phyloP scores from a whole-genome alignment of 64 coral and sea anemone species.

The Pocillopora damicornis region DNA sequence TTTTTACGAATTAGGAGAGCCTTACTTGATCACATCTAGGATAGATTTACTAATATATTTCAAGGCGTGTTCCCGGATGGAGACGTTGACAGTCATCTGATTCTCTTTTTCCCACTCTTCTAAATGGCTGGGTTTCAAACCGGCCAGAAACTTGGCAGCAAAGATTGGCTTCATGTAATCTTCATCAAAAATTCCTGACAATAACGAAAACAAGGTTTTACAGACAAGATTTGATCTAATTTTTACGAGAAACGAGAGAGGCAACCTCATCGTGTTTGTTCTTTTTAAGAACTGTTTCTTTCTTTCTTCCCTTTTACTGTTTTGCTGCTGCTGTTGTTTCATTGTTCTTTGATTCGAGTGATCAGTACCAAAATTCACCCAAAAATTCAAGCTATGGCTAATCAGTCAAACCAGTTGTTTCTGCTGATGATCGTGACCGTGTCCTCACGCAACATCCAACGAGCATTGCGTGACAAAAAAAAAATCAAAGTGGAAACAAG shows the following conservation, averaged over 20 bases:
- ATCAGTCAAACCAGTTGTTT: too few relatives aligned
- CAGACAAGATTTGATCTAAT: not conserved
- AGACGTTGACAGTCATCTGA: slow-evolving; percentile 44
- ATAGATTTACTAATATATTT: slow-evolving; percentile 40
- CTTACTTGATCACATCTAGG: slow-evolving; percentile 31
- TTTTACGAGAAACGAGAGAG: not conserved
- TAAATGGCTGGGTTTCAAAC: slow-evolving; percentile 10
- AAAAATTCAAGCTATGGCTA: too few relatives aligned
- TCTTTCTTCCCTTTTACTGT: not conserved
- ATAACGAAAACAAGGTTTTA: not conserved
- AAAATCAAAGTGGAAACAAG: too few relatives aligned
- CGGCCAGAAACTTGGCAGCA: not conserved
- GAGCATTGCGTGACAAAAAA: too few relatives aligned
- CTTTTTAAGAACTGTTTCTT: not conserved
- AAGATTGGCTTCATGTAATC: slow-evolving; percentile 21
- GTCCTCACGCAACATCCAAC: too few relatives aligned
- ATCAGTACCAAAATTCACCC: too few relatives aligned
- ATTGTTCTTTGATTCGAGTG: too few relatives aligned
- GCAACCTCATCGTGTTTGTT: not conserved
- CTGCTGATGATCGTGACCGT: too few relatives aligned
- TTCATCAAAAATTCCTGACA: slow-evolving; percentile 50
- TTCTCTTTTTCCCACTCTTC: slow-evolving; percentile 31
- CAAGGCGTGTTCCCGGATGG: slow-evolving; percentile 33
- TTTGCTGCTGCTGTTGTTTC: too few relatives aligned
- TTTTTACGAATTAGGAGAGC: too few relatives aligned